These are phyloP conservation scores for Sorex maritimensis DNA, from an alignment of 2,797 vertebrate species.

Conservation along the genomic window DNA sequence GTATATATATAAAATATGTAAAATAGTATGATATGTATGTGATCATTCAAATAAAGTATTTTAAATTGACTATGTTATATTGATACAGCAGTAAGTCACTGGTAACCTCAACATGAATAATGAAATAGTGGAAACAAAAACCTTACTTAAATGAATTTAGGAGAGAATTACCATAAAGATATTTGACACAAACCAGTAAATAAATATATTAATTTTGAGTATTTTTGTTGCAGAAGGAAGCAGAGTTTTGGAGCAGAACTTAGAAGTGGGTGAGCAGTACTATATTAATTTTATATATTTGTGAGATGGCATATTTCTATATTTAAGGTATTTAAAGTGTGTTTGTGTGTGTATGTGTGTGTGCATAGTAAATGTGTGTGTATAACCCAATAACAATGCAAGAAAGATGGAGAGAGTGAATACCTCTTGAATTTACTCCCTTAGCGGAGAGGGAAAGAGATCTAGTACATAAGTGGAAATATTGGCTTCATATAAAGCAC, in stretches of 20 bases:
- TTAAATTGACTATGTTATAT: background rate
- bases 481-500: conserved; percentile 66
- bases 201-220: background rate
- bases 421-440: background rate
- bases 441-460: conserved; percentile 23
- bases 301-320: background rate
- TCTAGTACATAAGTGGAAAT: background rate
- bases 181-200: background rate
- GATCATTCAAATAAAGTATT: background rate
- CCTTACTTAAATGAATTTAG: background rate
- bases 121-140: background rate
- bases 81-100: background rate
- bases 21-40: background rate
- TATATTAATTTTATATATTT: background rate
- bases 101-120: background rate
- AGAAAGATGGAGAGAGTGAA: background rate
- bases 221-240: background rate
- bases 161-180: background rate
- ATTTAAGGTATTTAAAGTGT: background rate
- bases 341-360: too few relatives aligned
- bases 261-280: background rate
- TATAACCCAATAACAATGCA: background rate
- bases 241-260: background rate
- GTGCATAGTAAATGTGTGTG: too few relatives aligned
- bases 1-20: background rate